Evolutionary conservation across 2,797 vertebrate species (phyloP).

Genomic region (Channallabes apus): DNA sequence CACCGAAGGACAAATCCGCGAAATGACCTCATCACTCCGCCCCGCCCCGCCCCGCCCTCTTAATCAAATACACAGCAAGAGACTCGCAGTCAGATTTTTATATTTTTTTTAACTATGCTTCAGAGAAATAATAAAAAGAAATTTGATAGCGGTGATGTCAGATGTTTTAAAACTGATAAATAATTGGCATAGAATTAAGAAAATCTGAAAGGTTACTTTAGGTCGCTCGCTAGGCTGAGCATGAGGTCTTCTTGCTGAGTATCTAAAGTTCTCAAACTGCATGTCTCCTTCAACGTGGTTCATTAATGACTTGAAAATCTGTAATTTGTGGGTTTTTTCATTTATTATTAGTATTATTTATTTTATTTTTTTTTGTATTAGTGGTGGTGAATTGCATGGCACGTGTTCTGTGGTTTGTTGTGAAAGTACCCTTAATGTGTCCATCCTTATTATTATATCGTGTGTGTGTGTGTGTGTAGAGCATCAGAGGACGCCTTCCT

Average conservation of each 20-base stretch:
- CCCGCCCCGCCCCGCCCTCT: not conserved
- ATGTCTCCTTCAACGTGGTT: slow-evolving; percentile 16
- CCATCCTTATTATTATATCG: not conserved
- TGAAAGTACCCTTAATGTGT: not conserved
- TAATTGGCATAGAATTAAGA: not conserved
- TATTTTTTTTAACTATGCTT: too few relatives aligned
- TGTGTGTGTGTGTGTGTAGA: slow-evolving; percentile 65
- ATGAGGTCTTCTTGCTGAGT: slow-evolving; percentile 22
- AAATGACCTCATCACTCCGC: slow-evolving; percentile 27
- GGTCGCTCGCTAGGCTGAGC: not conserved
- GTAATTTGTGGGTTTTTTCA: not conserved
- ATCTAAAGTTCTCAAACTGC: slow-evolving; percentile 23
- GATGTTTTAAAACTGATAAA: too few relatives aligned
- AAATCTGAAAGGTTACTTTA: not conserved
- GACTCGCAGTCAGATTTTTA: too few relatives aligned
- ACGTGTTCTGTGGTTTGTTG: not conserved
- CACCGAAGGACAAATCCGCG: slow-evolving; percentile 25
- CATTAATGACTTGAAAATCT: not conserved
- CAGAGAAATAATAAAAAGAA: too few relatives aligned
- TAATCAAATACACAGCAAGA: not conserved
- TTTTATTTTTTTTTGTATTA: not conserved
- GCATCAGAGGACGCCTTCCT: slow-evolving; percentile 93
- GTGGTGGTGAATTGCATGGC: slow-evolving; percentile 26
- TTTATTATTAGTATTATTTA: not conserved
- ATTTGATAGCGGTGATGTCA: too few relatives aligned